These are phyloP conservation scores for Hydrozoanthus tunicans DNA, from an alignment of 64 coral and sea anemone species.

Conservation along the genomic window DNA sequence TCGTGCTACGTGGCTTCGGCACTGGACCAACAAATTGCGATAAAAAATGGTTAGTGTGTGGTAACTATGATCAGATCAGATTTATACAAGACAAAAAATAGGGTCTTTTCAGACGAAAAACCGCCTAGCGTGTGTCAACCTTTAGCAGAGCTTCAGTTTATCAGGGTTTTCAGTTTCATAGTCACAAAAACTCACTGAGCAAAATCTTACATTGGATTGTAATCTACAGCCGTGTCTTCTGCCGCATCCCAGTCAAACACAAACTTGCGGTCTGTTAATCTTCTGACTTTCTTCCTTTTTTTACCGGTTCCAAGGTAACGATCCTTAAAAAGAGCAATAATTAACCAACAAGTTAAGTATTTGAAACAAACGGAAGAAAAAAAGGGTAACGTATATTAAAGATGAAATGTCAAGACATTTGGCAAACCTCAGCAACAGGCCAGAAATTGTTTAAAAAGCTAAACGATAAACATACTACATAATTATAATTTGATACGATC, in stretches of 20 bases:
- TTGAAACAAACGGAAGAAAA: neutral
- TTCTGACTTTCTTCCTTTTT: constrained; percentile 88
- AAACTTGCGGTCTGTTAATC: constrained; percentile 94
- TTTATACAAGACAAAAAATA: too few species aligned
- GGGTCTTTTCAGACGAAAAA: too few species aligned
- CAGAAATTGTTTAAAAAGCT: too few species aligned
- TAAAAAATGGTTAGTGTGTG: too few species aligned
- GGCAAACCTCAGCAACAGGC: too few species aligned
- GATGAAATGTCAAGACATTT: too few species aligned
- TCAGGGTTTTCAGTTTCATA: neutral
- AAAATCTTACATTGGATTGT: constrained; percentile 92
- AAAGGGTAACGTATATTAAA: neutral
- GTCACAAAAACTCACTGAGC: neutral
- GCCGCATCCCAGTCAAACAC: constrained; percentile 98
- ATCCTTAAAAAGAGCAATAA: constrained; percentile 34
- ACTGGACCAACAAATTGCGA: too few species aligned
- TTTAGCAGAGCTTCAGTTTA: neutral
- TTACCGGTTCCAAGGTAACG: constrained; percentile 87
- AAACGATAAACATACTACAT: too few species aligned
- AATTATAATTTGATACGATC: too few species aligned
- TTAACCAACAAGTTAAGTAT: neutral
- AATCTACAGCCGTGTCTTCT: constrained; percentile 95
- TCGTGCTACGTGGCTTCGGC: too few species aligned
- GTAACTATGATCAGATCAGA: too few species aligned
- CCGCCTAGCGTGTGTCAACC: too few species aligned